Evolutionary conservation across 1,140 invertebrate genomes (phyloP).

Genomic region (Zelostemma sp.): DNA sequence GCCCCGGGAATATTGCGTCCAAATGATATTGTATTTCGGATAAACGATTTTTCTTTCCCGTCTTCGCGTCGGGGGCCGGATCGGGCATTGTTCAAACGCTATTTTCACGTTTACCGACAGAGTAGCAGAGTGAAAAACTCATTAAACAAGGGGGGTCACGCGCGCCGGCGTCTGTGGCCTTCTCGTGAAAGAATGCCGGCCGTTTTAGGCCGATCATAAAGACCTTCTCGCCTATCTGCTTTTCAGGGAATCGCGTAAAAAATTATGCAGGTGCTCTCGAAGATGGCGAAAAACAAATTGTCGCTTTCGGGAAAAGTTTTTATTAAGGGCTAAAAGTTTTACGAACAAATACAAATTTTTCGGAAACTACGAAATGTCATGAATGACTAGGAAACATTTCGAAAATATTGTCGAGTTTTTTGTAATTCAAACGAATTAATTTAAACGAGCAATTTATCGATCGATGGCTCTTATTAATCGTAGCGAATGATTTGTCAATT

Average conservation of each 20-base stretch:
- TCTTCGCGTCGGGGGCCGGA: background rate
- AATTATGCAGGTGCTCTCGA: background rate
- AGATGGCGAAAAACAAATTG: background rate
- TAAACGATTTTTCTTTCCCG: slow-evolving; percentile 33
- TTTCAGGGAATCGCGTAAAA: background rate
- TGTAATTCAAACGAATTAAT: no score
- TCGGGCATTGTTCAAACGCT: slow-evolving; percentile 13
- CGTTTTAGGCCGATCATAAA: background rate
- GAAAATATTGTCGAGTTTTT: no score
- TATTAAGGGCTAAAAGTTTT: no score
- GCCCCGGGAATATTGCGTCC: slow-evolving; percentile 36
- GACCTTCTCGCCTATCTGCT: background rate
- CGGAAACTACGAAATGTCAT: no score
- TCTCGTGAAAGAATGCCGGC: slow-evolving; percentile 2
- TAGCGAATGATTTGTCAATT: no score
- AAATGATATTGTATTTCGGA: slow-evolving; percentile 47
- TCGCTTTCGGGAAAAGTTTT: no score
- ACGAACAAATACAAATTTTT: no score
- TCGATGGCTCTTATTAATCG: no score
- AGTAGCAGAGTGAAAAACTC: slow-evolving; percentile 9
- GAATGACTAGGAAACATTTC: no score
- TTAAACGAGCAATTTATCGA: no score
- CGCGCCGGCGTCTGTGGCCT: no score
- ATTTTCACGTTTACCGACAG: no score
- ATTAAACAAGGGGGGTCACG: slow-evolving; percentile 16